Percentiles rank a stretch among this genome's conserved stretches.
Evolutionary conservation across 2,113 vertebrate genomes (phyloP).

Genomic region (Ornithorhynchus anatinus): DNA sequence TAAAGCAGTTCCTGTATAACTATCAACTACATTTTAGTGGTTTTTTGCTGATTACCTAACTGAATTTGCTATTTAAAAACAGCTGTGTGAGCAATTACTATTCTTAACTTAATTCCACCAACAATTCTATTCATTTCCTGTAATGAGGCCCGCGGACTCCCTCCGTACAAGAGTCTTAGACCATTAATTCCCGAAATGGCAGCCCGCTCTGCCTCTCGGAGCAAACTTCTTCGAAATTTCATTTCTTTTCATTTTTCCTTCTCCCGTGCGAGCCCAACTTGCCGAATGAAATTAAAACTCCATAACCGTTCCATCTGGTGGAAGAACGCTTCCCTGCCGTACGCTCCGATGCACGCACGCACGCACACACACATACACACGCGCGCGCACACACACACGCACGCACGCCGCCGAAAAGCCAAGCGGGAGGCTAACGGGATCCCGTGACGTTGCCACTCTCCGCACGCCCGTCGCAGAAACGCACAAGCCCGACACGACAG

Average conservation of each 20-base stretch:
- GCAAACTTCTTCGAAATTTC: constrained; percentile 4
- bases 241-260: constrained; percentile 38
- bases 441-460: too few species aligned
- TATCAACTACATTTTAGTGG: constrained; percentile 46
- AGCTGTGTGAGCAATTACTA: constrained; percentile 63
- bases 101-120: constrained; percentile 68
- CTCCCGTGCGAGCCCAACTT: too few species aligned
- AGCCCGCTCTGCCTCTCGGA: constrained; percentile 15
- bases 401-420: too few species aligned
- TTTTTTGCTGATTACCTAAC: constrained; percentile 72
- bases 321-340: too few species aligned
- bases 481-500: too few species aligned
- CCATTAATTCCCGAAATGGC: constrained; percentile 56
- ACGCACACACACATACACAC: too few species aligned
- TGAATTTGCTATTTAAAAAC: constrained; percentile 65
- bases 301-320: too few species aligned
- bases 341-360: too few species aligned
- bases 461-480: too few species aligned
- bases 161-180: constrained; percentile 7
- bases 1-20: constrained; percentile 47
- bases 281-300: too few species aligned
- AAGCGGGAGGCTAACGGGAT: too few species aligned
- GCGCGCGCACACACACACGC: too few species aligned
- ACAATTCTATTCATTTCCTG: constrained; percentile 69
- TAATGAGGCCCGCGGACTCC: constrained; percentile 43